These are phyloP conservation scores for Atethmia centrago DNA, from an alignment of 2,888 invertebrate species.

Conservation along the genomic window DNA sequence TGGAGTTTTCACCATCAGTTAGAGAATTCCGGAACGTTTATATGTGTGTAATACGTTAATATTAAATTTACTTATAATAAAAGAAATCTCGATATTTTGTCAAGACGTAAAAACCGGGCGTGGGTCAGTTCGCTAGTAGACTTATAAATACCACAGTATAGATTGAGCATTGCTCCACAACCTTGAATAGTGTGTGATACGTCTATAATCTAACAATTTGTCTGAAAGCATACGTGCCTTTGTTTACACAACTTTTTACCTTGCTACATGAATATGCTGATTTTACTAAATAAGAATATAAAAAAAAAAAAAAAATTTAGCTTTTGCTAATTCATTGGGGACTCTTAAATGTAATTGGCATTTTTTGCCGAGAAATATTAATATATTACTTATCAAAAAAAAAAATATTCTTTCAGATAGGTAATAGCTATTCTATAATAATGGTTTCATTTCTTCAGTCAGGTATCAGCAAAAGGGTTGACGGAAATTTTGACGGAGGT, in stretches of 20 bases:
- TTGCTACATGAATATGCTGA: conserved; percentile 15
- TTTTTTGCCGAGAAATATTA: too few relatives aligned
- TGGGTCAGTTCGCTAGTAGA: not conserved
- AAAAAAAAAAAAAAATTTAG: too few relatives aligned
- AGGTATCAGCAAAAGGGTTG: not conserved
- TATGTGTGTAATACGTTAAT: not conserved
- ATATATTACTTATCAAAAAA: too few relatives aligned
- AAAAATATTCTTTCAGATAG: too few relatives aligned
- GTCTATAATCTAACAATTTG: conserved; percentile 33
- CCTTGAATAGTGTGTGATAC: conserved; percentile 25
- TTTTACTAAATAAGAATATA: not conserved
- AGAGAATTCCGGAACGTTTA: not conserved
- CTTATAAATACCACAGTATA: not conserved
- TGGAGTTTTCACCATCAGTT: not conserved
- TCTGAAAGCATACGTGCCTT: conserved; percentile 42
- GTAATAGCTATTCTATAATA: too few relatives aligned
- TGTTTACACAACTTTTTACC: conserved; percentile 36
- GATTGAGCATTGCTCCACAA: not conserved
- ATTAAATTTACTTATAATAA: not conserved
- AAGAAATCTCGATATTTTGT: not conserved
- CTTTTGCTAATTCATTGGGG: too few relatives aligned
- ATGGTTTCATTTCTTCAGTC: too few relatives aligned
- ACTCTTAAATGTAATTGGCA: too few relatives aligned
- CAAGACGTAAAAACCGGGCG: not conserved
- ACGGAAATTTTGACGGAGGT: not conserved